Evolutionary conservation across 2,113 vertebrate species (phyloP).

Genomic region (Erinaceus europaeus): DNA sequence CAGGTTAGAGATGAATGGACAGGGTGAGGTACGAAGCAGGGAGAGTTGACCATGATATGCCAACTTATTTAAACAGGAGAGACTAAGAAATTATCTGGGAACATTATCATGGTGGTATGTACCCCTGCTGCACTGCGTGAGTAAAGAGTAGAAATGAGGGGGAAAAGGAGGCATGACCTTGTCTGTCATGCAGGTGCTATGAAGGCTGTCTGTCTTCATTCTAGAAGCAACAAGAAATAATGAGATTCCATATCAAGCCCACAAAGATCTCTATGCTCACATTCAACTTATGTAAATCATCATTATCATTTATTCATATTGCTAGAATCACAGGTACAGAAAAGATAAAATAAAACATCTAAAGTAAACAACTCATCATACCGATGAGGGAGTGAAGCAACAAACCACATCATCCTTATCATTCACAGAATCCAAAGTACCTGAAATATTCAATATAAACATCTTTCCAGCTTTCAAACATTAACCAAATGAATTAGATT

Average conservation of each 20-base stretch:
- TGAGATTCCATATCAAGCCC: accelerated
- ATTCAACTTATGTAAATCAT: accelerated
- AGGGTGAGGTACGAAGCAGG: no score
- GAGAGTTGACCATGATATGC: neutral
- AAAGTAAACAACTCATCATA: accelerated
- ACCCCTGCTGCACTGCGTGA: accelerated
- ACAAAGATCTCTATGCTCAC: accelerated
- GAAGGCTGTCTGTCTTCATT: neutral
- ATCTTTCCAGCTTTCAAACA: no score
- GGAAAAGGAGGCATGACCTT: accelerated
- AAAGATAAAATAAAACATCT: neutral
- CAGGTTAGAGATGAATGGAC: neutral
- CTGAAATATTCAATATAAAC: no score
- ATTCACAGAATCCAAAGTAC: neutral
- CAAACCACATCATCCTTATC: accelerated
- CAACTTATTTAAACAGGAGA: neutral
- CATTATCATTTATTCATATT: neutral
- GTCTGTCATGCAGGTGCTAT: accelerated
- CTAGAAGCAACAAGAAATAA: accelerated
- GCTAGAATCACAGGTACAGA: neutral
- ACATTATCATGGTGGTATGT: accelerated
- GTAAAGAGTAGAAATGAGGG: accelerated
- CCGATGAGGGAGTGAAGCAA: accelerated
- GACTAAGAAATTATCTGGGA: accelerated
- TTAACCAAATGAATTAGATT: no score